Conservation (phyloP, 2,888 invertebrate species). For the Heteromurus nitidus region DNA sequence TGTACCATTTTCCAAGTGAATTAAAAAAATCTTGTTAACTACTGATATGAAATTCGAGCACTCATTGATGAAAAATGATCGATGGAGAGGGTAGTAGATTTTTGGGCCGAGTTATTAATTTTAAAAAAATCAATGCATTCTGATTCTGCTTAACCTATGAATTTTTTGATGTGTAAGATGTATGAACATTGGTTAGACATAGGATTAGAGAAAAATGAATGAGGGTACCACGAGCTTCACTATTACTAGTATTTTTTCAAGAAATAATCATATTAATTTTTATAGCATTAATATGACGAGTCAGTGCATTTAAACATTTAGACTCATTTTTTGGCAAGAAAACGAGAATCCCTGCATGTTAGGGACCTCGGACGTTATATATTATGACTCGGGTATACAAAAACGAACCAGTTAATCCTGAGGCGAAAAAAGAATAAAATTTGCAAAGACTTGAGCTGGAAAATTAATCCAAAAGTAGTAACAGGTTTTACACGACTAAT, state of each 20-base stretch:
- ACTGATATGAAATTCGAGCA: background rate
- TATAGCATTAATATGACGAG: conserved; percentile 37
- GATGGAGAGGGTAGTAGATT: background rate
- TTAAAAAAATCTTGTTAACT: conserved; percentile 22
- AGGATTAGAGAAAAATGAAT: conserved; percentile 1
- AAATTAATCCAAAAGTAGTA: background rate
- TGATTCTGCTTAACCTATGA: conserved; percentile 8
- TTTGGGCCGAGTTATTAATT: background rate
- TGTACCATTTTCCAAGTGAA: conserved; percentile 48
- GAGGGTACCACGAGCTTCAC: conserved; percentile 41
- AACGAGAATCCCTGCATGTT: conserved; percentile 25
- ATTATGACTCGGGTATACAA: conserved; percentile 48
- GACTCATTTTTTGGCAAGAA: conserved; percentile 57
- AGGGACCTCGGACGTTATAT: conserved; percentile 31
- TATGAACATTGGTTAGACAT: background rate
- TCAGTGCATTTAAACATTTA: conserved; percentile 20
- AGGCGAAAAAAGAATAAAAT: conserved; percentile 24
- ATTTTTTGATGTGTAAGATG: conserved; percentile 19
- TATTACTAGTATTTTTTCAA: conserved; percentile 12
- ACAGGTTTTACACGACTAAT: conserved; percentile 1
- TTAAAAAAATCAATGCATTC: conserved; percentile 16
- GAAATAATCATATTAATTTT: conserved; percentile 35
- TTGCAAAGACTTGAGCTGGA: conserved; percentile 25
- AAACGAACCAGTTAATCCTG: conserved; percentile 28
- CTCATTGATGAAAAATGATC: background rate